Percentiles rank a stretch among this genome's conserved stretches.
phyloP scores from a whole-genome alignment of 2,888 invertebrate species.

The Caenorhabditis sulstoni region DNA sequence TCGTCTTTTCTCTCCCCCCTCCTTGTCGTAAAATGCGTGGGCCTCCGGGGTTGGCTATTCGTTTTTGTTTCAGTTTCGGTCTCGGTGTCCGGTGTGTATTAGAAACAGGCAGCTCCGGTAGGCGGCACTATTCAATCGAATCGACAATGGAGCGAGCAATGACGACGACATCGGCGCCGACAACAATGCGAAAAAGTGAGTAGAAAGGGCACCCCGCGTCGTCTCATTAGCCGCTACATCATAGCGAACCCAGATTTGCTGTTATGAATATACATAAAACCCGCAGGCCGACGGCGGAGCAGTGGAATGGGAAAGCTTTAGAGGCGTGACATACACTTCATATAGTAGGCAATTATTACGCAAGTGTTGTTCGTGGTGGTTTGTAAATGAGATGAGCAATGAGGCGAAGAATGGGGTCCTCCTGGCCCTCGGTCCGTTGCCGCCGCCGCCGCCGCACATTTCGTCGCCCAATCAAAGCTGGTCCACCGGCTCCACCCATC shows the following conservation, averaged over 20 bases:
- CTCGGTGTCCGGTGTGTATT: constrained; percentile 1
- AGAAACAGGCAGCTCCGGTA: constrained; percentile 32
- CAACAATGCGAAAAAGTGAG: constrained; percentile 32
- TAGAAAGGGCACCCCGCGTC: constrained; percentile 35
- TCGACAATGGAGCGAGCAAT: constrained; percentile 11
- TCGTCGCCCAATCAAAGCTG: constrained; percentile 58
- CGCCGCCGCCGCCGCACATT: constrained; percentile 37
- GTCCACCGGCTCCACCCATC: constrained; percentile 55
- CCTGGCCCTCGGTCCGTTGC: constrained; percentile 14
- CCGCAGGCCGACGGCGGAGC: constrained; percentile 10
- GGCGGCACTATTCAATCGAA: constrained; percentile 30
- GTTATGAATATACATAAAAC: constrained; percentile 9
- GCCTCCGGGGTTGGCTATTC: constrained; percentile 6
- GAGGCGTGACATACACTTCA: constrained; percentile 54
- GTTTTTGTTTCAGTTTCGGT: constrained; percentile 4
- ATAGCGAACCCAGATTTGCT: constrained; percentile 5
- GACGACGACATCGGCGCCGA: constrained; percentile 19
- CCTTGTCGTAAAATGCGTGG: constrained; percentile 33
- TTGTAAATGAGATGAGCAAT: constrained; percentile 59
- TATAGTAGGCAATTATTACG: constrained; percentile 59
- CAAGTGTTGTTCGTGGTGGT: constrained; percentile 53
- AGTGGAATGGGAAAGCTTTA: constrained; percentile 8
- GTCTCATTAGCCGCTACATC: constrained; percentile 43
- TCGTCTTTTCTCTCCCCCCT: constrained; percentile 13
- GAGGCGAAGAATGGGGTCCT: constrained; percentile 56